These are phyloP conservation scores for Danaus melanippus DNA, from an alignment of 1,140 invertebrate genomes.

Conservation along the genomic window DNA sequence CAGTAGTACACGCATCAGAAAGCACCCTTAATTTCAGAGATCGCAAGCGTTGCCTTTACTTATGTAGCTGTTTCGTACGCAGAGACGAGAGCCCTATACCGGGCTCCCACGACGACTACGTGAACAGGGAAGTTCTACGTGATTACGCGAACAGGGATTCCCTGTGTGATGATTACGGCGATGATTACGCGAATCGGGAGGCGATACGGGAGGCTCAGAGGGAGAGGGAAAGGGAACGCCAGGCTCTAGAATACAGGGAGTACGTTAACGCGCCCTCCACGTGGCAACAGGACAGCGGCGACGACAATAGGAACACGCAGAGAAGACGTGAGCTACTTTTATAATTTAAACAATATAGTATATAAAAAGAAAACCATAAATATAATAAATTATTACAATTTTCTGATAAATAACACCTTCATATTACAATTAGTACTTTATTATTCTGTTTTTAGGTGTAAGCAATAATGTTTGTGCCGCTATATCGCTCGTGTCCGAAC, in stretches of 20 bases:
- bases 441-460: slow-evolving; percentile 34
- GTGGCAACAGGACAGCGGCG: slow-evolving; percentile 47
- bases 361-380: too few relatives aligned
- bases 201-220: slow-evolving; percentile 66
- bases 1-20: slow-evolving; percentile 46
- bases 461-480: slow-evolving; percentile 75
- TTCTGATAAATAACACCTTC: too few relatives aligned
- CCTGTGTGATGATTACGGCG: slow-evolving; percentile 61
- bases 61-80: slow-evolving; percentile 65
- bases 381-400: too few relatives aligned
- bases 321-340: slow-evolving; percentile 34
- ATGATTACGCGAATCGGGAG: slow-evolving; percentile 69
- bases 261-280: slow-evolving; percentile 63
- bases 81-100: slow-evolving; percentile 67
- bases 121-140: slow-evolving; percentile 55
- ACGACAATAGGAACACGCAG: slow-evolving; percentile 70
- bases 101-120: slow-evolving; percentile 64
- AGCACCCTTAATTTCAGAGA: slow-evolving; percentile 53
- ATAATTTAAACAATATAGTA: too few relatives aligned
- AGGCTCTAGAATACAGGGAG: slow-evolving; percentile 55
- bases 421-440: too few relatives aligned
- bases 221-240: slow-evolving; percentile 54
- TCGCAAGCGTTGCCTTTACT: slow-evolving; percentile 55
- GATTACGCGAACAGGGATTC: slow-evolving; percentile 69
- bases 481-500: slow-evolving; percentile 80